These are phyloP conservation scores for Ips nitidus DNA, from an alignment of 1,140 invertebrate species.

Conservation along the genomic window DNA sequence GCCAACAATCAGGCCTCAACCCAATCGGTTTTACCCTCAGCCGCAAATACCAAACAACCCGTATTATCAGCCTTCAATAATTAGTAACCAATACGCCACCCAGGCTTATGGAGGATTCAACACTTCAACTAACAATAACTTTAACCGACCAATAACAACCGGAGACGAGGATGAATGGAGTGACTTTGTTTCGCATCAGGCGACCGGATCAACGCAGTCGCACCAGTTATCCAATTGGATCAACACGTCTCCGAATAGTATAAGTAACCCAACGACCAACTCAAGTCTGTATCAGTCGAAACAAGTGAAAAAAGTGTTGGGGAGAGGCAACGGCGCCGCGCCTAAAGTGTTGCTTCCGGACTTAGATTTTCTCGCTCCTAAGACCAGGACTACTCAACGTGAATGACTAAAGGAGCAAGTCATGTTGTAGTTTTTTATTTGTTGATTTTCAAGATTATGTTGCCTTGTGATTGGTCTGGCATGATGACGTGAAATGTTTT, in stretches of 20 bases:
- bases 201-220: conserved; percentile 12
- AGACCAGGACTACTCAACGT: conserved; percentile 38
- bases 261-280: conserved; percentile 41
- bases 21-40: conserved; percentile 27
- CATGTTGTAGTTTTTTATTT: conserved; percentile 41
- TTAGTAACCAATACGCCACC: conserved; percentile 45
- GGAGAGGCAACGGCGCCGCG: conserved; percentile 43
- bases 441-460: conserved; percentile 1
- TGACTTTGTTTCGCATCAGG: conserved; percentile 59
- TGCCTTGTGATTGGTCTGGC: neutral
- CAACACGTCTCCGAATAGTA: conserved; percentile 41
- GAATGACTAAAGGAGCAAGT: conserved; percentile 51
- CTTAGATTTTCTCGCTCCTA: conserved; percentile 55
- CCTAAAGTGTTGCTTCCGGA: conserved; percentile 55
- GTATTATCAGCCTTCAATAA: conserved; percentile 46
- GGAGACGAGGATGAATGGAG: conserved; percentile 64
- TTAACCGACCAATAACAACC: no score
- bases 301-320: conserved; percentile 11
- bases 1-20: conserved; percentile 19
- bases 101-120: conserved; percentile 29
- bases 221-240: conserved; percentile 31
- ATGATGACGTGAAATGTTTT: no score
- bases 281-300: conserved; percentile 34
- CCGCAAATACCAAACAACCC: conserved; percentile 14
- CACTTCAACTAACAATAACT: neutral